Evolutionary conservation across 2,797 vertebrate species (phyloP), one percentile per base, ranked within the genome.

Genomic region (Notolepis coatsorum): DNA sequence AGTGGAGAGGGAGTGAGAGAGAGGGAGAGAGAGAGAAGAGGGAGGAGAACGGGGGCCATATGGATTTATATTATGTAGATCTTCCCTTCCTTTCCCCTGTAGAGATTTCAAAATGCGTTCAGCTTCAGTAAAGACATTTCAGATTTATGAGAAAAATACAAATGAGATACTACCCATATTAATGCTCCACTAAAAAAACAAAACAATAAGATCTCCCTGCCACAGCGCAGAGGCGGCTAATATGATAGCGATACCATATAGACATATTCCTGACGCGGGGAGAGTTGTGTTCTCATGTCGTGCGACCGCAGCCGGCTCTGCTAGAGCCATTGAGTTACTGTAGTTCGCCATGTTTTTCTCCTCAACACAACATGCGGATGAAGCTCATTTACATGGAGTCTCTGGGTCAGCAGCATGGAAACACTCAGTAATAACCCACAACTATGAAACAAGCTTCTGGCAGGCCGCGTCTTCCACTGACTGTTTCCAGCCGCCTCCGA

Each of bases 21-120:
- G 78, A 87, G 18, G 33, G 38, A 80, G 77, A 80, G 82, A 56
- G 52, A 68, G 79, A 81, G 84, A n/a, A 89, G 88, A 5, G 21
- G 10, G 25, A 33, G 30, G 45, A 60, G 46, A 91, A 91, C 86
- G 89, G 89, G n/a, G 87, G 87, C 86, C 86, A 87, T 90, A 90
- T 90, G 88, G 90, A 90, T 91, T 91, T 88, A 88, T 90, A 89
- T 89, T 90, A 91, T 90, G 89, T 89, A 90, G 88, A 90, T 91
- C 88, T 83, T 75, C 78, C 70, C 62, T 67, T 79, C 69, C 68
- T 67, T 78, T 86, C 86, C 89, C 90, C 87, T 62, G 75, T 75
- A 86, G 90, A 88, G 80, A 50, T 69, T 73, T 73, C 78, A 83
- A 81, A 90, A 88, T 84, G 86, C 80, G 71, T 79, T 87, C 85